phyloP scores from a whole-genome alignment of 1,140 invertebrate species.

The Diuraphis noxia region DNA sequence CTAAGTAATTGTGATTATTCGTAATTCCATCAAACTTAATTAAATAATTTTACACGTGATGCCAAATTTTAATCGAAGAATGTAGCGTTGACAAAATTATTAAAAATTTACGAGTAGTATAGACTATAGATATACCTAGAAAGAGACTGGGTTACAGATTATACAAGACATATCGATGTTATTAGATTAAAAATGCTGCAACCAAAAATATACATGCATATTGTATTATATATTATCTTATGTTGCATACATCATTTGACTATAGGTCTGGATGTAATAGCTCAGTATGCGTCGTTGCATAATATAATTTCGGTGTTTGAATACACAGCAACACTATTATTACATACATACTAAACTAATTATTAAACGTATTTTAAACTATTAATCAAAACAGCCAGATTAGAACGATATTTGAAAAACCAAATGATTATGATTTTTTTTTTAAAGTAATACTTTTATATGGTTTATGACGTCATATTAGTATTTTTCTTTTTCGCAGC shows the following conservation, averaged over 20 bases:
- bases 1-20: slow-evolving; percentile 34
- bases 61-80: background rate
- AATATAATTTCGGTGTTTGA: background rate
- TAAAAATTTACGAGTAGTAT: background rate
- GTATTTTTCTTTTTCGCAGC: background rate
- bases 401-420: background rate
- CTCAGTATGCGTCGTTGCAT: background rate
- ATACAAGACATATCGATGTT: background rate
- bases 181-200: background rate
- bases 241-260: background rate
- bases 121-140: background rate
- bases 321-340: background rate
- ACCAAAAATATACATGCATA: background rate
- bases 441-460: background rate
- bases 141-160: background rate
- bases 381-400: background rate
- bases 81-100: background rate
- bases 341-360: background rate
- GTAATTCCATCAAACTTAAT: background rate
- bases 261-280: background rate
- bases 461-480: background rate
- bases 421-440: background rate
- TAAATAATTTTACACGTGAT: background rate
- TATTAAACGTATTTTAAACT: background rate
- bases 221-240: background rate